Base-by-base conservation (phyloP, 2,797 vertebrate species). In the Eospalax fontanierii region DNA sequence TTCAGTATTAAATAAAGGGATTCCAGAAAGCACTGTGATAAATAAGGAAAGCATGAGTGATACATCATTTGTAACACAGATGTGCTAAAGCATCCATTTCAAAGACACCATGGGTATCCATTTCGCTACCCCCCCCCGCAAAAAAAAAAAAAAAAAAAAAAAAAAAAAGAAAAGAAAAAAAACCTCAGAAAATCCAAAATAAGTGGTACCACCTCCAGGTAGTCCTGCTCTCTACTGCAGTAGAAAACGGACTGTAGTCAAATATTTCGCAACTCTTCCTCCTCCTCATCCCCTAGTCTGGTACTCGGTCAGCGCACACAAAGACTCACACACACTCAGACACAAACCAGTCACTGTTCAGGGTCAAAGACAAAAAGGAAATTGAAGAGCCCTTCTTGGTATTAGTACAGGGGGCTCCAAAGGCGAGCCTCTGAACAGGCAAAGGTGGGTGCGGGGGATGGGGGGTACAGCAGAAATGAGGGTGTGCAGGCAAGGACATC, bases 361-460 rank as follows among this genome's bases (percentile, higher is more conserved):
- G 96, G 89, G 92, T 96, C 97, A 97, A 97, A 98, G 97, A 97
- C 94, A 94, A 95, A 97, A 74, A 97, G 80, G 83, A 84, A 88
- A 68, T 14, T 2, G 9, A 66, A 90, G 66, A 43, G 93, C 15
- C 63, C 61, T 61, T 57, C 61, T 83, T 57, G 1, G 30, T n/a
- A 9, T 63, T 28, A 87, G 92, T 83, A 1, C 94, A 35, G 35
- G 65, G 92, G 40, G 59, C 95, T 95, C 92, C 97, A 95, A 76
- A 95, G 18, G 88, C 65, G 90, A 96, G 96, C 96, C 97, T 96
- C 91, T 40, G 84, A 93, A 35, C 28, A 18, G 91, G 86, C 79
- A 95, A 94, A 88, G 0, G 63, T 94, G 35, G 35, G 35, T 38
- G 43, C 59, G 50, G 80, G 79, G 73, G 80, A 82, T 7, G 10